Conservation (phyloP, 2,888 invertebrate genomes). For the Cecidostiba fungosa region DNA sequence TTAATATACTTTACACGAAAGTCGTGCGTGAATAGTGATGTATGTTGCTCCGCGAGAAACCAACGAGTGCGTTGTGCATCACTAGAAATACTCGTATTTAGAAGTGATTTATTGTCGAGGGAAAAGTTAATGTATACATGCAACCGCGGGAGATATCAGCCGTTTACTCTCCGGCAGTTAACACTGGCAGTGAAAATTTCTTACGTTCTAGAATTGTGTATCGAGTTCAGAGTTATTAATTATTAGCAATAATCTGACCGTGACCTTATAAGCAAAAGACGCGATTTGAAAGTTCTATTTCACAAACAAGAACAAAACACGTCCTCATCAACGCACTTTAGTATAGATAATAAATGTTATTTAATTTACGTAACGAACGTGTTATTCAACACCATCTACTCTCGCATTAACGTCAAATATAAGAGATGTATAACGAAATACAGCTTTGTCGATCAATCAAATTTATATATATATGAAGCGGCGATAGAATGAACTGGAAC, state of each 20-base stretch:
- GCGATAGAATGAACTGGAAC: neutral
- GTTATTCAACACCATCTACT: conserved; percentile 6
- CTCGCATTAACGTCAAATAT: neutral
- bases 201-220: neutral
- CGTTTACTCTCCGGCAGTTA: neutral
- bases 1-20: too few species aligned
- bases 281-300: conserved; percentile 13
- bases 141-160: neutral
- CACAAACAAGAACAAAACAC: neutral
- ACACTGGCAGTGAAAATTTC: conserved; percentile 38
- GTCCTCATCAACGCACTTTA: neutral
- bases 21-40: too few species aligned
- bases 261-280: neutral
- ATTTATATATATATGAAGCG: neutral
- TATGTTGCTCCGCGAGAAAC: too few species aligned
- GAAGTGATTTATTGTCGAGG: conserved; percentile 21
- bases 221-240: conserved; percentile 38
- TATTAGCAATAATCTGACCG: neutral
- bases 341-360: neutral
- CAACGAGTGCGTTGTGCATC: neutral
- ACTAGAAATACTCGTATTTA: conserved; percentile 18
- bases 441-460: neutral
- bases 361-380: neutral
- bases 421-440: neutral
- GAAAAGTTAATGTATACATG: conserved; percentile 15